Evolutionary conservation across 2,888 invertebrate species (phyloP).

Genomic region (Pterobdella sp.): DNA sequence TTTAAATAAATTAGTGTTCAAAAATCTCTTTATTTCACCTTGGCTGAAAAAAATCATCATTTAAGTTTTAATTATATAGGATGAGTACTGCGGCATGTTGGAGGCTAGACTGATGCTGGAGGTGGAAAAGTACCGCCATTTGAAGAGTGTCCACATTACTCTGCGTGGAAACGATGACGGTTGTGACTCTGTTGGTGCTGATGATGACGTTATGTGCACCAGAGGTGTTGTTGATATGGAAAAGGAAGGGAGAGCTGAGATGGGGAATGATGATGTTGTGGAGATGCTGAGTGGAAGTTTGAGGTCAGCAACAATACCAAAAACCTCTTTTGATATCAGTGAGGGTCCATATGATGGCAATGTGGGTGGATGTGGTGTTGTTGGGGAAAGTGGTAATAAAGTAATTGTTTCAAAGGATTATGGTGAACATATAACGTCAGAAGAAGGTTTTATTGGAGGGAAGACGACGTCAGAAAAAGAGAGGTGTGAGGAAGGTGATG

Average conservation of each 20-base stretch:
- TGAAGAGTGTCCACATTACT: background rate
- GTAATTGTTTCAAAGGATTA: too few species aligned
- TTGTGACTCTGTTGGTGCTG: background rate
- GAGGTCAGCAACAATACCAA: too few species aligned
- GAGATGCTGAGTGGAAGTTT: too few species aligned
- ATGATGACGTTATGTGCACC: background rate
- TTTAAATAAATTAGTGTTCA: background rate
- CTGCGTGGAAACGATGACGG: background rate
- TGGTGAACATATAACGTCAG: too few species aligned
- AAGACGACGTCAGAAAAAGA: too few species aligned
- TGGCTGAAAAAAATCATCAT: background rate
- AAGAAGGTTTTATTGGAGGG: too few species aligned
- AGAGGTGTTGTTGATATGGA: background rate
- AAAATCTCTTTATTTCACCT: background rate
- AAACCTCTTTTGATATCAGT: too few species aligned
- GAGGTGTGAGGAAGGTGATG: background rate
- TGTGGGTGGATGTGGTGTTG: too few species aligned
- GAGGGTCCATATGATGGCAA: too few species aligned
- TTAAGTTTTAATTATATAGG: background rate
- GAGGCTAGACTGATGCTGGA: background rate
- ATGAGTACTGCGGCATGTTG: background rate
- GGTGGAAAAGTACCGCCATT: background rate
- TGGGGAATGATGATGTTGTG: too few species aligned
- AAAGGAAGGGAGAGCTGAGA: background rate
- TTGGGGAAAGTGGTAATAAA: too few species aligned